Conservation (phyloP, 2,797 vertebrate genomes). For the Sparidentex hasta region DNA sequence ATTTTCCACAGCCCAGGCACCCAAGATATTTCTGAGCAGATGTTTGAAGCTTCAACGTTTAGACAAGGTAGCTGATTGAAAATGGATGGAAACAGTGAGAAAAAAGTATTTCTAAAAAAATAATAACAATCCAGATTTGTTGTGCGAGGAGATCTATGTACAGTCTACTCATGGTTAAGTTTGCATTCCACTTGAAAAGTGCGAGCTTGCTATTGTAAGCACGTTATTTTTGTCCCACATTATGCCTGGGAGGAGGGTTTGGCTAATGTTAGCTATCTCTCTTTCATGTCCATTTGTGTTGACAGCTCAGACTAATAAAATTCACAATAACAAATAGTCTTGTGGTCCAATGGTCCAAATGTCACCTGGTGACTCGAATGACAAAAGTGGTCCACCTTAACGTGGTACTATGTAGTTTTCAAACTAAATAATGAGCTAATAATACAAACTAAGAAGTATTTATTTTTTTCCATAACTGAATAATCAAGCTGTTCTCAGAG, state of each 20-base stretch:
- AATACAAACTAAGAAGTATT: too few relatives aligned
- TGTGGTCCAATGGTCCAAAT: too few relatives aligned
- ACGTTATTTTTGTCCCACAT: neutral
- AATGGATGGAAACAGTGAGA: neutral
- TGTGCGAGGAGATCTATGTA: too few relatives aligned
- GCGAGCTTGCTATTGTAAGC: too few relatives aligned
- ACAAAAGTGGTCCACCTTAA: too few relatives aligned
- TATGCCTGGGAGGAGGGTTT: neutral
- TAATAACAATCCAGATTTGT: neutral
- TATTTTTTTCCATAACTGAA: too few relatives aligned
- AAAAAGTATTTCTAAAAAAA: neutral
- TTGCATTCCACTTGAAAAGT: too few relatives aligned
- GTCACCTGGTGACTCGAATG: neutral
- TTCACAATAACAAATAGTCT: neutral
- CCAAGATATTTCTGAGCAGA: slow-evolving; percentile 20
- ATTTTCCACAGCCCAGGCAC: slow-evolving; percentile 39
- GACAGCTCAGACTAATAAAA: neutral
- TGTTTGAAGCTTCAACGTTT: slow-evolving; percentile 9
- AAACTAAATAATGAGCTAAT: too few relatives aligned
- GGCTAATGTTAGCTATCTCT: neutral
- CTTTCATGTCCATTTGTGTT: too few relatives aligned
- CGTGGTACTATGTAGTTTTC: too few relatives aligned
- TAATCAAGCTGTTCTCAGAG: too few relatives aligned
- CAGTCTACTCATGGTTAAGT: too few relatives aligned
- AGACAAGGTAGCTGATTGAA: neutral